Evolutionary conservation across 2,113 vertebrate genomes (phyloP).

Genomic region (Myiopsitta monachus): DNA sequence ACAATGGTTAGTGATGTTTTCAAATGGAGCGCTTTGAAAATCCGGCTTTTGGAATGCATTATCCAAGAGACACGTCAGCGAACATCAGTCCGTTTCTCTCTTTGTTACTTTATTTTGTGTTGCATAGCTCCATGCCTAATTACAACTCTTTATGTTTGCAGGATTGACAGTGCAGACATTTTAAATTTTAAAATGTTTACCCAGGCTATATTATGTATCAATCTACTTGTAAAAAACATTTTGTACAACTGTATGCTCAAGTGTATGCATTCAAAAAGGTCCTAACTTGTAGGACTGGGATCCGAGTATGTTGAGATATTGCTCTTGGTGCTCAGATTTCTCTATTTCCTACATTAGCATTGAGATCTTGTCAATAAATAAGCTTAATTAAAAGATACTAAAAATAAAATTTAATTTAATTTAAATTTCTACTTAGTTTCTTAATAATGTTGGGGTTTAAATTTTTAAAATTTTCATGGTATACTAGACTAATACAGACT

Average conservation of each 20-base stretch:
- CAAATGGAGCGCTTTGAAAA: neutral
- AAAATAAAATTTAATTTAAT: neutral
- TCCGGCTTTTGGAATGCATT: neutral
- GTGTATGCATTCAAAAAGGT: neutral
- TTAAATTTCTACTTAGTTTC: neutral
- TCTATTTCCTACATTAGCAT: neutral
- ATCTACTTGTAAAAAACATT: neutral
- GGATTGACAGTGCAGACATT: neutral
- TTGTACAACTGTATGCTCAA: neutral
- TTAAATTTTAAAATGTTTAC: neutral
- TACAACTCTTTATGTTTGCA: neutral
- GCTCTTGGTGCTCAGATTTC: neutral
- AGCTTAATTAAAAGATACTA: neutral
- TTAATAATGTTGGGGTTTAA: neutral
- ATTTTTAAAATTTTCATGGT: neutral
- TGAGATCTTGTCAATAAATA: neutral
- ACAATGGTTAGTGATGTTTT: neutral
- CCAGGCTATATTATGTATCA: neutral
- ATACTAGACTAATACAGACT: neutral
- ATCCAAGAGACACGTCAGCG: neutral
- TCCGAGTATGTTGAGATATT: neutral
- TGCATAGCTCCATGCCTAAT: neutral
- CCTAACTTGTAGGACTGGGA: neutral
- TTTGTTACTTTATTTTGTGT: neutral
- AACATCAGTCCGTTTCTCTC: neutral